These are phyloP conservation scores for Drosophila atroscutellata DNA, from an alignment of 2,888 invertebrate genomes.

Conservation along the genomic window DNA sequence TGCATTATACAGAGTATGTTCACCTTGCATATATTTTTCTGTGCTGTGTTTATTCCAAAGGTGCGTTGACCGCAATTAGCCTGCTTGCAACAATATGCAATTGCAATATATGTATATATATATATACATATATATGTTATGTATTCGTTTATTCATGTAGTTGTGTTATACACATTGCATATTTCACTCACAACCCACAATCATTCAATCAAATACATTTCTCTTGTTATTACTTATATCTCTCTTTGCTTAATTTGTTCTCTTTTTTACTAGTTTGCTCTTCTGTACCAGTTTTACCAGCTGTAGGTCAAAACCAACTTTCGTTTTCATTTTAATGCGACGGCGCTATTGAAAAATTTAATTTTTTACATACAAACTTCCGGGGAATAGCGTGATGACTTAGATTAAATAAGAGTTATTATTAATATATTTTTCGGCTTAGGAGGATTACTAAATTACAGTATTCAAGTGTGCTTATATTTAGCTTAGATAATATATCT, in stretches of 20 bases:
- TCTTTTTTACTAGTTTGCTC: constrained; percentile 41
- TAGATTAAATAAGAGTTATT: background rate
- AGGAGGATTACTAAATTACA: background rate
- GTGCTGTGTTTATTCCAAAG: constrained; percentile 35
- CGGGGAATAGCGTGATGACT: background rate
- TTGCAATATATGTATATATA: background rate
- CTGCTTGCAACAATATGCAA: constrained; percentile 30
- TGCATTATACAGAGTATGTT: constrained; percentile 10
- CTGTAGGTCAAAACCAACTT: constrained; percentile 65
- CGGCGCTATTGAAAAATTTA: constrained; percentile 49
- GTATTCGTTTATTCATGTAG: constrained; percentile 1
- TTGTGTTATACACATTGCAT: constrained; percentile 3
- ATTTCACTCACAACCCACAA: constrained; percentile 15
- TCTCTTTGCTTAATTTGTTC: constrained; percentile 8
- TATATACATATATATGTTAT: background rate
- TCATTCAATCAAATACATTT: constrained; percentile 9
- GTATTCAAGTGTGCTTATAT: background rate
- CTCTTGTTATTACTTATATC: constrained; percentile 16
- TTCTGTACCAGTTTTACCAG: constrained; percentile 45
- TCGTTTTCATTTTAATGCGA: constrained; percentile 66
- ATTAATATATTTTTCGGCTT: background rate
- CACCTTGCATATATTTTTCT: constrained; percentile 17
- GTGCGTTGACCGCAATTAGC: constrained; percentile 58
- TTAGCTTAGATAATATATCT: background rate
- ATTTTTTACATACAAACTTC: background rate